phyloP scores from a whole-genome alignment of 1,140 invertebrate species.

The Bemisia tabaci region DNA sequence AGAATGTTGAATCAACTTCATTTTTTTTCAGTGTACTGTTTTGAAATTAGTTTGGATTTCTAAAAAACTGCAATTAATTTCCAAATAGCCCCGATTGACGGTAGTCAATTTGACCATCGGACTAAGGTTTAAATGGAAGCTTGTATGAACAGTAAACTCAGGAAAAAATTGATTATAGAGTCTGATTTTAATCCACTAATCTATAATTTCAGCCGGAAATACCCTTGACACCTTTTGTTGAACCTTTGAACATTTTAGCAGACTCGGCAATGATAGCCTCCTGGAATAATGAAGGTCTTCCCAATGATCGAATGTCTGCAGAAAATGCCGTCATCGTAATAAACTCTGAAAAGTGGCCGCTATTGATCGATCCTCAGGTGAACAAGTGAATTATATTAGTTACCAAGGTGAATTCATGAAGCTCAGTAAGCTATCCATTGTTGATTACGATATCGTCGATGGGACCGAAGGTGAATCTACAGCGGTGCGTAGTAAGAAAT shows the following conservation, averaged over 20 bases:
- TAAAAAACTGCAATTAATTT: too few relatives aligned
- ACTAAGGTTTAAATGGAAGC: too few relatives aligned
- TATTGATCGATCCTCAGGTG: constrained; percentile 87
- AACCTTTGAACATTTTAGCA: constrained; percentile 68
- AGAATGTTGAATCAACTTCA: too few relatives aligned
- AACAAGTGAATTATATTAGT: too few relatives aligned
- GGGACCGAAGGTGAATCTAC: too few relatives aligned
- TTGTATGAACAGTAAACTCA: background rate
- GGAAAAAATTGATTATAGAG: background rate
- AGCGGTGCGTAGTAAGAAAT: too few relatives aligned
- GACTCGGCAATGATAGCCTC: constrained; percentile 81
- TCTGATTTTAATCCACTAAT: too few relatives aligned
- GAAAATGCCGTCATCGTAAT: constrained; percentile 89
- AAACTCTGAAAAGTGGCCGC: constrained; percentile 79
- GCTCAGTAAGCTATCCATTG: constrained; percentile 2
- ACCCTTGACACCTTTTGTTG: constrained; percentile 58
- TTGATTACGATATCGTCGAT: constrained; percentile 1
- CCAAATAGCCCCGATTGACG: too few relatives aligned
- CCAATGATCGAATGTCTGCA: constrained; percentile 81
- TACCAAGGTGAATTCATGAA: background rate
- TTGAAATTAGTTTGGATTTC: too few relatives aligned
- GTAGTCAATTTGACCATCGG: too few relatives aligned
- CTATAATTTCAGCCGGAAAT: constrained; percentile 45
- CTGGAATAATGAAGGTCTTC: constrained; percentile 91
- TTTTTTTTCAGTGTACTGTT: too few relatives aligned